phyloP scores from a whole-genome alignment of 2,888 invertebrate genomes.

The Cheilosia soror region DNA sequence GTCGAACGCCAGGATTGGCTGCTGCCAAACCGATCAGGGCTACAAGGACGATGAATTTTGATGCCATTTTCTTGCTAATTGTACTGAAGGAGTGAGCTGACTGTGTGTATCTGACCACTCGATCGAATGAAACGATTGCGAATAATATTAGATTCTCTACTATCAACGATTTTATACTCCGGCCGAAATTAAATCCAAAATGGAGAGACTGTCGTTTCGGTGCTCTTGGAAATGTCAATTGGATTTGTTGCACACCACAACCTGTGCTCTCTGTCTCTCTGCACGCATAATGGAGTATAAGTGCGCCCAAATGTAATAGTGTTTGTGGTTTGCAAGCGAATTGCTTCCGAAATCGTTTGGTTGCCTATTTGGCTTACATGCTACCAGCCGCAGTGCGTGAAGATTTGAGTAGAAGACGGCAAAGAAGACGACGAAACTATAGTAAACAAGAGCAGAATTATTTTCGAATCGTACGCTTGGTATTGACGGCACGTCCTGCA shows the following conservation, averaged over 20 bases:
- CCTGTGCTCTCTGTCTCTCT: constrained; percentile 29
- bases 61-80: constrained; percentile 73
- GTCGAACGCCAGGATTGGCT: constrained; percentile 86
- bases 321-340: constrained; percentile 28
- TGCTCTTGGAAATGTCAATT: constrained; percentile 71
- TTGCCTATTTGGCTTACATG: background rate
- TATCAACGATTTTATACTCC: constrained; percentile 84
- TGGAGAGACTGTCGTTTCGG: constrained; percentile 62
- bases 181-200: constrained; percentile 67
- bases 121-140: constrained; percentile 82
- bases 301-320: constrained; percentile 1
- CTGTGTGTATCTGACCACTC: constrained; percentile 78
- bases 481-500: constrained; percentile 68
- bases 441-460: constrained; percentile 26
- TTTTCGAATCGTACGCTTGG: constrained; percentile 48
- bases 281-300: background rate
- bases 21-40: constrained; percentile 86
- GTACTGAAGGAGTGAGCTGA: constrained; percentile 41
- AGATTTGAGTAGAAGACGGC: constrained; percentile 5
- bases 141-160: constrained; percentile 84
- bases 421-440: constrained; percentile 36
- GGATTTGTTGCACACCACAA: constrained; percentile 25
- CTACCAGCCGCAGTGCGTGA: background rate
- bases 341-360: background rate
- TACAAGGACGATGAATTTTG: constrained; percentile 81